Percentiles rank a stretch among this genome's conserved stretches.
Conservation (phyloP, 2,113 vertebrate genomes). For the Mohoua ochrocephala region DNA sequence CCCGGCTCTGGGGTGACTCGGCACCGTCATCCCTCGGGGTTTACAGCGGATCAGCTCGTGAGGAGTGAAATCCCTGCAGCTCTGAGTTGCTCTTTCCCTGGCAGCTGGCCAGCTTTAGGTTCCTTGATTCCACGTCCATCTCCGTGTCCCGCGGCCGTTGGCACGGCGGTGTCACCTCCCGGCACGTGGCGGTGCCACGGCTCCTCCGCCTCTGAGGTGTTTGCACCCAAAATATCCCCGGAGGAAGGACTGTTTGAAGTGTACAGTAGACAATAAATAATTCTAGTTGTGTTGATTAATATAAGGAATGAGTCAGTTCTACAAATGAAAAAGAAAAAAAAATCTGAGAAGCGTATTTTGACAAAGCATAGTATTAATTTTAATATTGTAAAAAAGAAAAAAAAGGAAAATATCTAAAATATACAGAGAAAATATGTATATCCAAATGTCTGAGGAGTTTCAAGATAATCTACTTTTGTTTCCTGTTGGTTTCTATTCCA, state of each 20-base stretch:
- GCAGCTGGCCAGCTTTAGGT: not conserved
- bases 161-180: not conserved
- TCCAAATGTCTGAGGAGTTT: not conserved
- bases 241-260: not conserved
- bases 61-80: not conserved
- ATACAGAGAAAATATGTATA: slow-evolving; percentile 42
- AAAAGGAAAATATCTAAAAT: slow-evolving; percentile 27
- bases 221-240: not conserved
- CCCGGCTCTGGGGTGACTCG: fast-evolving
- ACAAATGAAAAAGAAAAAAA: not conserved
- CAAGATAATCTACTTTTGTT: slow-evolving; percentile 40
- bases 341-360: slow-evolving; percentile 32
- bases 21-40: fast-evolving
- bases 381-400: slow-evolving; percentile 42
- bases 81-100: not conserved
- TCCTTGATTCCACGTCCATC: fast-evolving
- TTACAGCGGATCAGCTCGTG: fast-evolving
- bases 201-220: not conserved
- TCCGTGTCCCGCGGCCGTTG: fast-evolving
- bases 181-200: not conserved
- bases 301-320: not conserved
- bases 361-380: slow-evolving; percentile 46
- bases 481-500: slow-evolving; percentile 26
- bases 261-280: slow-evolving; percentile 7
- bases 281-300: not conserved